Base-by-base conservation (phyloP, 2,797 vertebrate species). In the Heteromormyrus szaboi region DNA sequence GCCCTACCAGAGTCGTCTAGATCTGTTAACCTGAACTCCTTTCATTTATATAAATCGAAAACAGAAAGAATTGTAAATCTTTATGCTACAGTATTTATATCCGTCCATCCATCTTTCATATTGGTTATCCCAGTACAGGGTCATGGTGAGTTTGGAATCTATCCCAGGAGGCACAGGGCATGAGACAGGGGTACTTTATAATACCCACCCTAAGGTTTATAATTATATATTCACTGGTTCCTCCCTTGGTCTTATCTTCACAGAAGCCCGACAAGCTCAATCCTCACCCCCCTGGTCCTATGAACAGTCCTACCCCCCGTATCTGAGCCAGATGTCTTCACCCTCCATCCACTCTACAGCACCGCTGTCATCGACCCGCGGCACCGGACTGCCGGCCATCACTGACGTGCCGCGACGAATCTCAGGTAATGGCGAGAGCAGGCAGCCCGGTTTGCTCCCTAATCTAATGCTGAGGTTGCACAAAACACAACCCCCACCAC, bases 271-370 rank as follows among this genome's bases (percentile, higher is more conserved):
- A 89, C 98, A 99, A 96, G 95, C 98, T 87, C 99, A 99, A 94
- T 98, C 98, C 92, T 99, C 99, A 94, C 98, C 98, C 7, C 97
- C 99, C 6, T 99, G 99, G 99, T 99, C 98, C 89, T 99, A 99
- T 48, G 99, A 99, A 95, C 99, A 99, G 95, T 97, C 98, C 87
- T 99, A 99, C 92, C 97, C 98, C 62, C 98, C 99, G 87, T 99
- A 99, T 96, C 96, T 99, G 97, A 99, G 97, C 96, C 99, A 98
- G 96, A 99, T 99, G 83, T 29, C 92, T 0, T 92, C 92, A 85
- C 91, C 92, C 17, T 91, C 92, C 86, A 93, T 93, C 72, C 92
- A 93, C 90, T 92, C 92, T 37, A 92, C 92, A 72, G 91, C 92
- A 19, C 92, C 92, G 90, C 96, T 99, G 93, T 99, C 99, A 91